Base-by-base conservation (phyloP, 2,797 vertebrate species). In the Bradypodion ventrale region DNA sequence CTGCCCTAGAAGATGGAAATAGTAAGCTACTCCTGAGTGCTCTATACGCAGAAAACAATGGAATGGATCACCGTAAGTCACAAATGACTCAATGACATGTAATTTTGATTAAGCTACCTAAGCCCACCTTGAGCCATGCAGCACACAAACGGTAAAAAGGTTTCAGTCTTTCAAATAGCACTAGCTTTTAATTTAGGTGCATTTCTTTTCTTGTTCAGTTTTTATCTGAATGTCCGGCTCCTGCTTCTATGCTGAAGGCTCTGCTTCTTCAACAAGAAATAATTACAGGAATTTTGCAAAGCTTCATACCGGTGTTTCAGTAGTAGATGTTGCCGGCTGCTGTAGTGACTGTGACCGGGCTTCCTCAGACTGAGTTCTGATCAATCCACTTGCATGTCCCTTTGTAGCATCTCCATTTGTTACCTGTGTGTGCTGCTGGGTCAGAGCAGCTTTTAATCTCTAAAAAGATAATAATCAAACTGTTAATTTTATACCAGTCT, bases 311-410 rank as follows among this genome's bases (percentile, higher is more conserved):
- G 98, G 98, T 62, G 97, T 99, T 95, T 99, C 98, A 88, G 98
- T 99, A 87, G 98, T 99, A 87, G 98, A 99, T 62, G 98, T 99
- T 91, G 98, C 98, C 69, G 98, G 98, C 87, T 99, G 98, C 90
- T 99, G 98, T 40, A 99, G 96, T 32, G 98, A 97, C 80, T 98
- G 97, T 77, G 97, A 94, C 75, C 96, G 96, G 7, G 96, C 95
- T 75, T 99, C 98, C 91, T 99, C 97, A 7, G 96, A 92, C 7
- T 96, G 95, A 75, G 95, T 95, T 86, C 97, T 96, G 86, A 95
- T 97, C 87, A 97, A 93, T 59, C 96, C 96, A 63, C 96, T 97
- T 88, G 96, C 92, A 93, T 98, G 98, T 91, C 97, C 96, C 91
- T 98, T 98, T 81, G 92, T 94, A 86, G 95, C 95, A 83, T 98